Conservation (phyloP, 2,113 vertebrate species). For the Pipra filicauda region DNA sequence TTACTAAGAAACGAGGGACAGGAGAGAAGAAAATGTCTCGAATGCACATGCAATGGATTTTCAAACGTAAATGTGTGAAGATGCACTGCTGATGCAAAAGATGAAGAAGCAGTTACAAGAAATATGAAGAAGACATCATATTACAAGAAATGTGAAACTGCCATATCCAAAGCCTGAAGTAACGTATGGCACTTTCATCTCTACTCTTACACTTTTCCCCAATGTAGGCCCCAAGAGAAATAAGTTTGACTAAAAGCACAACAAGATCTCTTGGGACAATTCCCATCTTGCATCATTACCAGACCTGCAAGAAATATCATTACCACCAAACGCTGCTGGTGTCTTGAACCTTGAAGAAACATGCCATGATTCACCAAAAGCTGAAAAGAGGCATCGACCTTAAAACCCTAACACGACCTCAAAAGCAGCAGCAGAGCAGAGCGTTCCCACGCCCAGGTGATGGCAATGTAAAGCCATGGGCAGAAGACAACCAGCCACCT, state of each 20-base stretch:
- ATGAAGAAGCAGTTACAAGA: neutral
- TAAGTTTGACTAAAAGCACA: neutral
- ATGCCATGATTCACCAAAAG: accelerated
- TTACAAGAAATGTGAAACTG: no score
- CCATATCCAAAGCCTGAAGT: accelerated
- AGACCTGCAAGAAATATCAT: neutral
- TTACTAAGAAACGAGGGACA: neutral
- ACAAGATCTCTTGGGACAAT: neutral
- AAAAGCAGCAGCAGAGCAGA: neutral
- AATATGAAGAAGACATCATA: neutral
- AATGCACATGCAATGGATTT: neutral
- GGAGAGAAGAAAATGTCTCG: neutral
- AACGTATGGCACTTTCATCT: accelerated
- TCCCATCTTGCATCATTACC: accelerated
- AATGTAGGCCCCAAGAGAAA: neutral
- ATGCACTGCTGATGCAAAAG: neutral
- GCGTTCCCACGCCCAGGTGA: neutral
- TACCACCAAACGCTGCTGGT: accelerated
- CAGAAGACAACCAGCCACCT: neutral
- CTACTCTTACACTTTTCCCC: neutral
- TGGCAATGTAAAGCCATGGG: neutral
- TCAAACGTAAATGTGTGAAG: neutral
- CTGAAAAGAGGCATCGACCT: neutral
- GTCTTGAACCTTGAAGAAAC: neutral
- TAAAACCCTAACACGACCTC: neutral